Evolutionary conservation across 2,888 invertebrate genomes (phyloP), one percentile per base, ranked within the genome.

Genomic region (Chydorus sphaericus): DNA sequence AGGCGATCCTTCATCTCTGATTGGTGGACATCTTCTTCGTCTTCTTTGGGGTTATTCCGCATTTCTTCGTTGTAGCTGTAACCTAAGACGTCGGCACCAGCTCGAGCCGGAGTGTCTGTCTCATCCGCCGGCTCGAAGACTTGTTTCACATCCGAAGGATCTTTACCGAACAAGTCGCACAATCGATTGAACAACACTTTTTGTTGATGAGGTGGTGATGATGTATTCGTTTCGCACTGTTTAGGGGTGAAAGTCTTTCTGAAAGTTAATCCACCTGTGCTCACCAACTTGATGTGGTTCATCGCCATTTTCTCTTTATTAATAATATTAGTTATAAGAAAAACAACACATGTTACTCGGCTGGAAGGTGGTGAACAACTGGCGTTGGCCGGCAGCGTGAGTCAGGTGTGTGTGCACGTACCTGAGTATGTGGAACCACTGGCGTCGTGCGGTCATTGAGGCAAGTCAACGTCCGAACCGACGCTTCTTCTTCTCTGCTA

Each of bases 91-190:
- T 31, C 52, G 10, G 52, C 52, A 2, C 36, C 52, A 33, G 52
- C 52, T 52, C 18, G 16, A 18, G 52, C 52, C 33, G 8, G 33
- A n/a, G n/a, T n/a, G 33, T 33, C 33, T 8, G 33, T 10, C 8
- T 33, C 33, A 8, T 10, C 8, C 6, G 51, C 31, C 14, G 28
- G 30, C 18, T 29, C 20, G 18, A 51, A 29, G 31, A 48, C 37
- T 23, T 55, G 48, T 7, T 28, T 48, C 37, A 56, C 20, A 18
- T 54, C n/a, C 8, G 28, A 18, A 14, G 28, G 16, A 20, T 49
- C 50, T 4, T 48, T 56, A 20, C 56, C 56, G 16, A 56, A 56
- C 31, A 56, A 20, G 14, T 56, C 56, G 37, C 56, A 56, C 8
- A 56, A 37, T 33, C 39, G 37, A 31, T 28, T 31, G 33, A 51